A percentile compares a stretch with the other conserved stretches of the same genome.
phyloP scores from a whole-genome alignment of 1,140 invertebrate genomes.

The Ceratosolen solmsi region DNA sequence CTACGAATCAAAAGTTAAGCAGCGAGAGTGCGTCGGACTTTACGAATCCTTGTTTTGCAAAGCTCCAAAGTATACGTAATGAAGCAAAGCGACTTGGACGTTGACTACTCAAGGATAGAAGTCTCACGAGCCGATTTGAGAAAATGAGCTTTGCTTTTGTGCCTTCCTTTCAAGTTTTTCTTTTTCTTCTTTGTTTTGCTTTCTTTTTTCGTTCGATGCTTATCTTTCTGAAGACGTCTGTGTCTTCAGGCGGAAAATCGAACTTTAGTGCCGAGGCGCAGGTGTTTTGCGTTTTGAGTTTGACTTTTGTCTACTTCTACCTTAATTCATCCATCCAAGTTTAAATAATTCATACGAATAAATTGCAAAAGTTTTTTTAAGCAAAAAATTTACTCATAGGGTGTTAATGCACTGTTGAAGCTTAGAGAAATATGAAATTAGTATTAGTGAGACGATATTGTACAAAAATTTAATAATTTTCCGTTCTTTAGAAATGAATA shows the following conservation, averaged over 20 bases:
- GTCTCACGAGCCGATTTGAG: slow-evolving; percentile 36
- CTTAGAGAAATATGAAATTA: neutral
- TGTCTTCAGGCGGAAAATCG: slow-evolving; percentile 27
- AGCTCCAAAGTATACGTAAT: slow-evolving; percentile 32
- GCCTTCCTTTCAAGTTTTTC: slow-evolving; percentile 24
- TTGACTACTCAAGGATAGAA: slow-evolving; percentile 39
- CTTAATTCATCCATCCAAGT: slow-evolving; percentile 10
- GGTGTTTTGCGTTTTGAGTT: slow-evolving; percentile 39
- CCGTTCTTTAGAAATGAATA: no score
- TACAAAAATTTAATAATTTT: no score
- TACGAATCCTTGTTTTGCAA: slow-evolving; percentile 19
- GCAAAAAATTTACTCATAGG: neutral
- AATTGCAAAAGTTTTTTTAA: slow-evolving; percentile 25
- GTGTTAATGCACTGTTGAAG: neutral
- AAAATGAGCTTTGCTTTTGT: slow-evolving; percentile 40
- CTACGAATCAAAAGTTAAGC: slow-evolving; percentile 34
- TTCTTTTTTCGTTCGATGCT: slow-evolving; percentile 24
- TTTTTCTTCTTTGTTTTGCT: slow-evolving; percentile 32
- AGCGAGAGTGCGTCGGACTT: neutral
- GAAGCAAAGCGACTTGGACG: slow-evolving; percentile 14
- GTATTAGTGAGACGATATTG: neutral
- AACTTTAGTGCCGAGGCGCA: neutral
- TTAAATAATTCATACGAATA: slow-evolving; percentile 33
- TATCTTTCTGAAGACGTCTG: slow-evolving; percentile 31
- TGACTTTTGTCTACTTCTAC: slow-evolving; percentile 17